Evolutionary conservation across 2,113 vertebrate species (phyloP).

Genomic region (Trochalopteron elliotii): DNA sequence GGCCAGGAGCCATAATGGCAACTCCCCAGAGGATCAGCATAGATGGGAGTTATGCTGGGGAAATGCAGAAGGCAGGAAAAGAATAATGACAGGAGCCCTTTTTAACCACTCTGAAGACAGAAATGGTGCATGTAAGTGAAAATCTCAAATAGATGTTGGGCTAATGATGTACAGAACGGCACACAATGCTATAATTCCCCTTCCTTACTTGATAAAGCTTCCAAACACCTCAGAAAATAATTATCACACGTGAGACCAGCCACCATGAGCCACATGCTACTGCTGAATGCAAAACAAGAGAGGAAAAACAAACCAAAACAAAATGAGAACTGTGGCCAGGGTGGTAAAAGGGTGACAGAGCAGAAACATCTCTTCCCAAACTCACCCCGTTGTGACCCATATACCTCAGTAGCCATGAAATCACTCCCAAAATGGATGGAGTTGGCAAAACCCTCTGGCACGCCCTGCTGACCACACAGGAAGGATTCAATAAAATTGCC

Average conservation of each 20-base stretch:
- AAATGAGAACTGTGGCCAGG: neutral
- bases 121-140: fast-evolving
- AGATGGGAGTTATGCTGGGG: neutral
- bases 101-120: neutral
- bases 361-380: neutral
- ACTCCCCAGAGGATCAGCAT: neutral
- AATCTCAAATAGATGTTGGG: neutral
- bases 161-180: neutral
- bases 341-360: neutral
- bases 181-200: neutral
- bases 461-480: neutral
- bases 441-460: neutral
- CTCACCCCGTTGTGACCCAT: neutral
- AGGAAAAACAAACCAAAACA: neutral
- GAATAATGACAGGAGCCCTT: neutral
- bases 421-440: neutral
- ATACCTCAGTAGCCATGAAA: neutral
- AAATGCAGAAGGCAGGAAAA: neutral
- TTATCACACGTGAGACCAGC: neutral
- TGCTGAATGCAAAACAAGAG: neutral
- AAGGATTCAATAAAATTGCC: neutral
- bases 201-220: neutral
- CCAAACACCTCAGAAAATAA: neutral
- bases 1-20: neutral
- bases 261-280: neutral